Base-by-base conservation (phyloP, 2,797 vertebrate species). In the Anisognathus igniventris region DNA sequence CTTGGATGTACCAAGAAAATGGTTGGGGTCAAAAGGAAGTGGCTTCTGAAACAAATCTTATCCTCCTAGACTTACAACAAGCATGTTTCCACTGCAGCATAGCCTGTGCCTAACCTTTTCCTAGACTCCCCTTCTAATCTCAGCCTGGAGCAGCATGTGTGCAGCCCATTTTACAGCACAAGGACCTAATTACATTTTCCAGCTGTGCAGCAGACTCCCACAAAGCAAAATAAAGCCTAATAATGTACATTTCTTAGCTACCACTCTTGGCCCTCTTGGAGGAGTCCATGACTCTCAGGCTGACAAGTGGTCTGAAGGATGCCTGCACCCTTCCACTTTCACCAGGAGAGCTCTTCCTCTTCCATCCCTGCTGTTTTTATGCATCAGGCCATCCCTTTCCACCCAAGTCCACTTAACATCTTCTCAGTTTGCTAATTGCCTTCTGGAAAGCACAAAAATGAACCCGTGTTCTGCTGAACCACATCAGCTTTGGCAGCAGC, bases 121-220 rank as follows among this genome's bases (percentile, higher is more conserved):
- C 73, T 72, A 88, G 61, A 77, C 35, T 71, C 62, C 14, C 15
- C 13, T 67, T 61, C 75, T 82, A 92, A 88, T 94, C 88, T 89
- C 86, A 94, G 79, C 91, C 68, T 73, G 75, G n/a, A 94, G 85
- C 89, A 93, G 75, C n/a, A 8, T 80, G 42, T 86, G 72, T 80
- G 53, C 65, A 92, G 58, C 85, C 87, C 60, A 19, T 81, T 96
- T 95, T 92, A 89, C 40, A 91, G 79, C 91, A 90, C 94, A 83
- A 88, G 89, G 91, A 83, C 95, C 82, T 90, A 88, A 95, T 96
- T 94, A 96, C 78, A 77, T 88, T 94, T 80, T 91, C 87, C 94
- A 96, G 91, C 90, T 96, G 95, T 65, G 85, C 90, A 80, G 47
- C 88, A 90, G 87, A 51, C 85, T 93, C 85, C 75, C 0, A 1